Conservation (phyloP, 2,113 vertebrate species). For the Boulengeromyrus knoepffleri region DNA sequence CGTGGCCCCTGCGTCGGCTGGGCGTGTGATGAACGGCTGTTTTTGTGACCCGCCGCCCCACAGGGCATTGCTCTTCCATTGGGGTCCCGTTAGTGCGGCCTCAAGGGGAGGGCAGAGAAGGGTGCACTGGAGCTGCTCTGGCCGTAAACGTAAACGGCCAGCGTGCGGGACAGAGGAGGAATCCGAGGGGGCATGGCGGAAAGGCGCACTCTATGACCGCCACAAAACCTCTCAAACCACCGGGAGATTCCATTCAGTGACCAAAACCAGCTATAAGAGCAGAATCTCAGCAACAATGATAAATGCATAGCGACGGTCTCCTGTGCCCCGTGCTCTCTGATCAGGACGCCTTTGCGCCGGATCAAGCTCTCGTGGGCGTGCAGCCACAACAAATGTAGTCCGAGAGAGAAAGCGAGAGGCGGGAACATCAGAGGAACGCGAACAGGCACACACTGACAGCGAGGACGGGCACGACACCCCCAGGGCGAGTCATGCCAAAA, state of each 20-base stretch:
- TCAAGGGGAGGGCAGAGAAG: background rate
- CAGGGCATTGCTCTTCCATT: background rate
- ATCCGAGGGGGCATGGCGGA: background rate
- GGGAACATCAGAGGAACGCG: background rate
- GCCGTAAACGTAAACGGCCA: background rate
- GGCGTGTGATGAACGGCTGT: conserved; percentile 51
- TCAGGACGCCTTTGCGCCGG: background rate
- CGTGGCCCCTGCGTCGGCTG: conserved; percentile 29
- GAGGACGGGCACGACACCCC: conserved; percentile 28
- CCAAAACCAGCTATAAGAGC: background rate
- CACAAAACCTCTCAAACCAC: background rate
- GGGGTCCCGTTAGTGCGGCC: background rate
- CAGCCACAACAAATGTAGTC: background rate
- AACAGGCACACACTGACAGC: background rate
- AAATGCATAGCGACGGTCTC: background rate
- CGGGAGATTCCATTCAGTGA: background rate
- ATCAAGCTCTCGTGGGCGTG: no score
- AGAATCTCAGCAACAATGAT: background rate
- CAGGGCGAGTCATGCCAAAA: conserved; percentile 47
- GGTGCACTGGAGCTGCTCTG: background rate
- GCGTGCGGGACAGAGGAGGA: background rate
- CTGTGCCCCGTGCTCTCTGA: background rate
- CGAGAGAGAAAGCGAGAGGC: background rate
- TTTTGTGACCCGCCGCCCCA: conserved; percentile 52
- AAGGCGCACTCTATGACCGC: background rate